A percentile compares a stretch with the other conserved stretches of the same genome.
These are phyloP conservation scores for Caenorhabditis angaria DNA, from an alignment of 2,888 invertebrate species.

Conservation along the genomic window DNA sequence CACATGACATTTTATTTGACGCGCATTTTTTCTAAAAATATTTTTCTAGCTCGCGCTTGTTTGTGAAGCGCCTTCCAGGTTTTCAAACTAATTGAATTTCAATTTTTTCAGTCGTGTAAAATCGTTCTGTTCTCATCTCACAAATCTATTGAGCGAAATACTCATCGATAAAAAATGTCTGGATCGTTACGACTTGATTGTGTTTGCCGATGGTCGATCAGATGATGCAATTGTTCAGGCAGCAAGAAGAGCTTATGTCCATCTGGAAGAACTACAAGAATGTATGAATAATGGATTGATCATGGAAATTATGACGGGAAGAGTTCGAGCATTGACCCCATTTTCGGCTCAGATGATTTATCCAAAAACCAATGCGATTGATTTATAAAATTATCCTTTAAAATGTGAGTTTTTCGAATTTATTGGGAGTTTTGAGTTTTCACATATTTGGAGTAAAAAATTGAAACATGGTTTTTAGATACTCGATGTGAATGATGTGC, in stretches of 20 bases:
- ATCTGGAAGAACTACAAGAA: slow-evolving; percentile 27
- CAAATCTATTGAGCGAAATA: slow-evolving; percentile 30
- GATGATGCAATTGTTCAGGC: slow-evolving; percentile 42
- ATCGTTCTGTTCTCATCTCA: slow-evolving; percentile 34
- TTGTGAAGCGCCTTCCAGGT: not conserved
- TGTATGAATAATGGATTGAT: slow-evolving; percentile 38
- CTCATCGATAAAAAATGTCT: slow-evolving; percentile 15
- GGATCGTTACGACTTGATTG: slow-evolving; percentile 38
- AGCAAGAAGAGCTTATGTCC: slow-evolving; percentile 11
- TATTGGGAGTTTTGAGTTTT: too few species aligned
- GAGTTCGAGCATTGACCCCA: slow-evolving; percentile 42
- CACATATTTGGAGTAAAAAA: too few species aligned
- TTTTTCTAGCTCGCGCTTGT: not conserved
- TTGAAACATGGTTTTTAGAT: not conserved
- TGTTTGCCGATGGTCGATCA: slow-evolving; percentile 36
- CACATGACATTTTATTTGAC: not conserved
- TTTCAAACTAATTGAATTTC: not conserved
- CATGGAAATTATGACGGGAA: slow-evolving; percentile 32
- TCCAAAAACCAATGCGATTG: slow-evolving; percentile 17
- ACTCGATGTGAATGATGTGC: slow-evolving; percentile 1
- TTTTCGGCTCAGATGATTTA: slow-evolving; percentile 38
- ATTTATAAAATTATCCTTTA: not conserved
- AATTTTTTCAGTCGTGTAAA: slow-evolving; percentile 39
- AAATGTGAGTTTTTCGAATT: not conserved
- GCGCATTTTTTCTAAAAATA: slow-evolving; percentile 10